phyloP scores from a whole-genome alignment of 2,113 vertebrate species.

The Hemiprocne comata region DNA sequence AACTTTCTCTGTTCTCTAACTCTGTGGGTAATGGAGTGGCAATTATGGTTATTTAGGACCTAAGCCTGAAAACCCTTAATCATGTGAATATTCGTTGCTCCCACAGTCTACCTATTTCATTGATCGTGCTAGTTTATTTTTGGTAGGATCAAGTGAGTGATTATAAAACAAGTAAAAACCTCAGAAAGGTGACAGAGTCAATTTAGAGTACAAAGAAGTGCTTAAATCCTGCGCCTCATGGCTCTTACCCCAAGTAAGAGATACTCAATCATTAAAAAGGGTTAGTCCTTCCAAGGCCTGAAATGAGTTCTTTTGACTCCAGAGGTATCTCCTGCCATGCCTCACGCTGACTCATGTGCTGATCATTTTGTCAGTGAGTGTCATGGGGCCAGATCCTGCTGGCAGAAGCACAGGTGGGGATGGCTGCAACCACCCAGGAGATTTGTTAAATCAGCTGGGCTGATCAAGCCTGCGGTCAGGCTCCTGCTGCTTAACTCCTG shows the following conservation, averaged over 20 bases:
- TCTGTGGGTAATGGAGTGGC: not conserved
- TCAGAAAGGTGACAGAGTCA: not conserved
- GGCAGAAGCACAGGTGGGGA: rapidly evolving
- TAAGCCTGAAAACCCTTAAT: conserved; percentile 39
- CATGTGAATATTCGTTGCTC: conserved; percentile 37
- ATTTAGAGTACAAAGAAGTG: not conserved
- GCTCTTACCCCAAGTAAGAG: not conserved
- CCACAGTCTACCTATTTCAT: conserved; percentile 13
- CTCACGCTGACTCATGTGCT: rapidly evolving
- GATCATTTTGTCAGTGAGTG: rapidly evolving
- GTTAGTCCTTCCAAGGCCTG: not conserved
- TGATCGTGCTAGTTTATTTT: conserved; percentile 27
- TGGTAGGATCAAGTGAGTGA: conserved; percentile 27
- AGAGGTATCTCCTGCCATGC: rapidly evolving
- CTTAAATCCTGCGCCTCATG: rapidly evolving
- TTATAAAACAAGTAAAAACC: conserved; percentile 42
- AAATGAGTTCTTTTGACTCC: not conserved
- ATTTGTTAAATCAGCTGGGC: not conserved
- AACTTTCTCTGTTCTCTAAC: not conserved
- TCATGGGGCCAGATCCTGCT: rapidly evolving
- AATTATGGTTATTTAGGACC: conserved; percentile 41
- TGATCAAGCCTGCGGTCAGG: not conserved
- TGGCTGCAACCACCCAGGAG: not conserved
- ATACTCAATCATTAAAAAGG: not conserved
- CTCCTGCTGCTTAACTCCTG: not conserved